A percentile compares a stretch with the other conserved stretches of the same genome.
Evolutionary conservation across 1,140 invertebrate genomes (phyloP).

Genomic region (Planococcus citri): DNA sequence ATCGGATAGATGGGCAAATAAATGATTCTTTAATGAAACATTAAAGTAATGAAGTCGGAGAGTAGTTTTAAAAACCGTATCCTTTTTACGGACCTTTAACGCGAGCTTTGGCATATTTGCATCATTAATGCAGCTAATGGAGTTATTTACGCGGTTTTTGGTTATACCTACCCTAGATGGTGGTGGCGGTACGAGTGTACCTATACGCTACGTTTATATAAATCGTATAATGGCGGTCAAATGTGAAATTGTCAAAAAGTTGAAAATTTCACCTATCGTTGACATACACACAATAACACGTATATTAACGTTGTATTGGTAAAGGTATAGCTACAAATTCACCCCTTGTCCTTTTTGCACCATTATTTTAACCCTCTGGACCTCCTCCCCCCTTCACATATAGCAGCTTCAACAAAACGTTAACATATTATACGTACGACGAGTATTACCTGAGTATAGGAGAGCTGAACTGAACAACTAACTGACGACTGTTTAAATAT

Average conservation of each 20-base stretch:
- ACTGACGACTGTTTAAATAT: background rate
- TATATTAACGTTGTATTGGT: too few species aligned
- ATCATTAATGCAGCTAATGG: constrained; percentile 6
- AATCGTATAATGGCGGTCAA: background rate
- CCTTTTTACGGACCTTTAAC: background rate
- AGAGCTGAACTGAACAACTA: background rate
- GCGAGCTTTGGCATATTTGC: background rate
- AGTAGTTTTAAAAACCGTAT: background rate
- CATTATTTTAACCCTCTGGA: background rate
- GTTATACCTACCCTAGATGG: too few species aligned
- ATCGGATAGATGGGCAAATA: background rate
- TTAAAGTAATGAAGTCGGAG: background rate
- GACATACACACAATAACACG: too few species aligned
- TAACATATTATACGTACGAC: too few species aligned
- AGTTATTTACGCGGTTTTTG: background rate
- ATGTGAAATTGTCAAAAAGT: constrained; percentile 6
- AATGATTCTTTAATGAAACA: background rate
- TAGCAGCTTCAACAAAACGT: background rate
- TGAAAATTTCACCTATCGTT: background rate
- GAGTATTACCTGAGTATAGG: too few species aligned
- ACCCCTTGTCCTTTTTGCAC: background rate
- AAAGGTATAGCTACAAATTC: too few species aligned
- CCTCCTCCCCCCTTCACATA: too few species aligned
- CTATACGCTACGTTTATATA: too few species aligned
- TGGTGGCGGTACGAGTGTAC: too few species aligned